phyloP scores from a whole-genome alignment of 2,888 invertebrate species.

The Cepaea hortensis region DNA sequence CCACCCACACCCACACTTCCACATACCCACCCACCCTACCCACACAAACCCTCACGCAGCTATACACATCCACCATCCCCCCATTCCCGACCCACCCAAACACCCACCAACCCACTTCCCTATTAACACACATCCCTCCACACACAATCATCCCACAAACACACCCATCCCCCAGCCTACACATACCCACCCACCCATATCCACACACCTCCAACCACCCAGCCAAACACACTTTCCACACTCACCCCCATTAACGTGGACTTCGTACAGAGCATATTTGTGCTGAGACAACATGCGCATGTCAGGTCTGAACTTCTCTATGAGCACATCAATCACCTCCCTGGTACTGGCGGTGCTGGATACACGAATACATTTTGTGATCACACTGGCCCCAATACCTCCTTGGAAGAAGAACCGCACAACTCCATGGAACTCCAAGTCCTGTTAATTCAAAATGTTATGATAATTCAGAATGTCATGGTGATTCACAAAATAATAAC shows the following conservation, averaged over 20 bases:
- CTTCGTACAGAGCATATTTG: slow-evolving; percentile 80
- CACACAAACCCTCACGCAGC: too few species aligned
- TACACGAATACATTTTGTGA: slow-evolving; percentile 98
- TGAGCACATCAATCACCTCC: slow-evolving; percentile 96
- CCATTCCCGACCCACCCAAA: too few species aligned
- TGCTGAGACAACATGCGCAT: slow-evolving; percentile 90
- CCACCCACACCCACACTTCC: too few species aligned
- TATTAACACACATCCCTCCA: too few species aligned
- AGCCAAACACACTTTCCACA: neutral
- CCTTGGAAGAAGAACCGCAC: slow-evolving; percentile 99
- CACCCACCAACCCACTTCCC: too few species aligned
- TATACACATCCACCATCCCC: neutral
- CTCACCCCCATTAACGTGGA: slow-evolving; percentile 84
- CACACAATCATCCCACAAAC: too few species aligned
- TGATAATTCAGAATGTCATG: too few species aligned
- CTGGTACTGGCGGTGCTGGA: slow-evolving; percentile 96
- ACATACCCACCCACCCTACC: too few species aligned
- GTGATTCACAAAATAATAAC: too few species aligned
- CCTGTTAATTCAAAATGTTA: slow-evolving; percentile 79
- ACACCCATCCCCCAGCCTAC: too few species aligned
- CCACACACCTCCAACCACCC: too few species aligned
- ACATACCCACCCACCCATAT: too few species aligned
- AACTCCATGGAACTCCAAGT: slow-evolving; percentile 98
- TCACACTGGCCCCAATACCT: slow-evolving; percentile 90
- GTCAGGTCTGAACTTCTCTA: slow-evolving; percentile 99